Percentiles rank a stretch among this genome's conserved stretches.
Conservation (phyloP, 2,888 invertebrate species). For the Hybos culiciformis region DNA sequence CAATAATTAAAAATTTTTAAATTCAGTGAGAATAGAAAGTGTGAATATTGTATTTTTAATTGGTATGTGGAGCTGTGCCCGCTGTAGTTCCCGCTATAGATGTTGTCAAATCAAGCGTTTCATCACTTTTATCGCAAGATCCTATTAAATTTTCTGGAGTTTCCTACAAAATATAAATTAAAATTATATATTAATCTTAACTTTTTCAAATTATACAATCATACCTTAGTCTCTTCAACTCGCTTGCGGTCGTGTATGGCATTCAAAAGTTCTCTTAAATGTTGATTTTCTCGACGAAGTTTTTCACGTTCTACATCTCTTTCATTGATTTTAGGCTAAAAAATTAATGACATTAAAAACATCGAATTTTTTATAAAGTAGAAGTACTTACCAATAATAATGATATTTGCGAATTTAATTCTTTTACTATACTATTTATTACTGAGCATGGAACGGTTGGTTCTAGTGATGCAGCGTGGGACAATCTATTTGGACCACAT, state of each 20-base stretch:
- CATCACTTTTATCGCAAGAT: slow-evolving; percentile 26
- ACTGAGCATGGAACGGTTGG: slow-evolving; percentile 47
- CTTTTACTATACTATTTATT: slow-evolving; percentile 47
- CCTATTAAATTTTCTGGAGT: slow-evolving; percentile 33
- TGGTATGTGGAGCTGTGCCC: neutral
- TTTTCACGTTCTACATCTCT: slow-evolving; percentile 62
- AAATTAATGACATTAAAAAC: neutral
- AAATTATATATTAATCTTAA: neutral
- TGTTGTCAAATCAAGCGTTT: slow-evolving; percentile 10
- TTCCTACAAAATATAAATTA: slow-evolving; percentile 21
- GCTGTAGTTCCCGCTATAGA: neutral
- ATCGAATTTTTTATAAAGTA: slow-evolving; percentile 1
- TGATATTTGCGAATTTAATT: slow-evolving; percentile 51
- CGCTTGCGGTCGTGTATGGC: slow-evolving; percentile 40
- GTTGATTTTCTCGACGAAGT: slow-evolving; percentile 55
- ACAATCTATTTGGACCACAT: slow-evolving; percentile 35
- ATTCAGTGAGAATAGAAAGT: too few relatives aligned
- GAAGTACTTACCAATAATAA: slow-evolving; percentile 46
- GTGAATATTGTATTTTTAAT: too few relatives aligned
- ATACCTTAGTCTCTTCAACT: slow-evolving; percentile 26
- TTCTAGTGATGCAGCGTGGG: slow-evolving; percentile 35
- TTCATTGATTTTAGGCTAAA: slow-evolving; percentile 56
- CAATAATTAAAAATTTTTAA: too few relatives aligned
- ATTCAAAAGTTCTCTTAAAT: slow-evolving; percentile 56
- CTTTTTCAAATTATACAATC: neutral